Conservation (phyloP, 1,140 invertebrate species). For the Polypedilum vanderplanki region DNA sequence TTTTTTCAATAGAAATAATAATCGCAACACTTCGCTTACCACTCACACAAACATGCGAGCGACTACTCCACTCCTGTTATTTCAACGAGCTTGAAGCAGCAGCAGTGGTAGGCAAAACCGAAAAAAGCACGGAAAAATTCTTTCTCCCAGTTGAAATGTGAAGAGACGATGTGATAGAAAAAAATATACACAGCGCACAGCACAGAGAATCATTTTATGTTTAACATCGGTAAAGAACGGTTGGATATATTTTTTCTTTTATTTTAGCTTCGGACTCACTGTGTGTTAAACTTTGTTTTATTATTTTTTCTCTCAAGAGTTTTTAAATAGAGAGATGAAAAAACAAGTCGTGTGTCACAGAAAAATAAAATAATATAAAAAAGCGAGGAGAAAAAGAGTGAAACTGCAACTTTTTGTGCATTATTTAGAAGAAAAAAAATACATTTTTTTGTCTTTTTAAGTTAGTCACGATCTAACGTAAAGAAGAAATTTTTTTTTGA, state of each 20-base stretch:
- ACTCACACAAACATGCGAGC: background rate
- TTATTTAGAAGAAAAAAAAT: too few species aligned
- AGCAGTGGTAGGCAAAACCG: background rate
- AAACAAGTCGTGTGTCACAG: too few species aligned
- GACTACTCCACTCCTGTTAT: background rate
- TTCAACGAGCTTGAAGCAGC: background rate
- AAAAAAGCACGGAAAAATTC: background rate
- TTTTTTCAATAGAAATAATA: background rate
- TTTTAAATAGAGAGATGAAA: too few species aligned
- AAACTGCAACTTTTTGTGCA: too few species aligned
- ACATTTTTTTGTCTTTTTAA: too few species aligned
- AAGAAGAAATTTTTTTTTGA: too few species aligned
- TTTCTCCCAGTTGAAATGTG: constrained; percentile 7
- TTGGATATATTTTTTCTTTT: background rate
- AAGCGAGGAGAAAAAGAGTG: too few species aligned
- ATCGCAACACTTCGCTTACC: background rate
- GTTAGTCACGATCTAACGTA: too few species aligned
- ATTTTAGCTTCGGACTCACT: too few species aligned
- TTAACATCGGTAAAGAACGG: constrained; percentile 17
- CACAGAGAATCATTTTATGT: constrained; percentile 13
- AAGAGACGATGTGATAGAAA: constrained; percentile 17
- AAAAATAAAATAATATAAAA: too few species aligned
- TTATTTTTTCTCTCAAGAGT: too few species aligned
- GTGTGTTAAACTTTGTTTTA: too few species aligned
- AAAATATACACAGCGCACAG: background rate